Base-by-base conservation (phyloP, 1,140 invertebrate genomes). In the Bombus breviceps region DNA sequence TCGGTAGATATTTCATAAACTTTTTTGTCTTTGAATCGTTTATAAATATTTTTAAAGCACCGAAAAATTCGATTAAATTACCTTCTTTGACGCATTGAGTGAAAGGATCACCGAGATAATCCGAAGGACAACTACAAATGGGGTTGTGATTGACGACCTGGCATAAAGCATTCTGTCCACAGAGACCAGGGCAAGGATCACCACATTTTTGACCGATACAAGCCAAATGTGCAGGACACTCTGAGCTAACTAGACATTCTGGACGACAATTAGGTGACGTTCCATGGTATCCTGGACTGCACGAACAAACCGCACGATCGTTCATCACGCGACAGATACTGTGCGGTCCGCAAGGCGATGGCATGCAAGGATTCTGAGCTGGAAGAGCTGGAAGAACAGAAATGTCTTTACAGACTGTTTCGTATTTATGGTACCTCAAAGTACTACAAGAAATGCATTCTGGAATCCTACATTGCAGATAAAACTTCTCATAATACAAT, bases 71-170 rank as follows among this genome's bases (percentile, higher is more conserved):
- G 32, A 18, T 66, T 18, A 37, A 37, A 68, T 96, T 95, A 97
- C 97, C 96, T 95, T 96, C 97, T 91, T 96, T 96, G 37, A 95
- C 93, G 92, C 98, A 98, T 91, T 97, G 95, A 8, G 97, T 96
- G 90, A 98, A 98, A 41, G 98, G 98, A 97, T 98, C 97, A n/a
- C 98, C 98, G 4, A 96, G 96, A 78, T 96, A 97, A 32, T 96
- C 96, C 59, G 96, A 96, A 77, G 97, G 96, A 93, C 98, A 98
- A 79, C 97, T 97, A 88, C 98, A 98, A 74, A 98, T 97, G 0
- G 98, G 97, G 93, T 98, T 98, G 92, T 98, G 98, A 91, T 98
- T 97, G 77, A 97, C 96, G 1, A 98, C 97, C 90, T 97, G 96
- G 86, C 98, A 98, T 59, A 97, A 95, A 53, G 98, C 97, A 90